A percentile compares a stretch with the other conserved stretches of the same genome.
phyloP scores from a whole-genome alignment of 2,888 invertebrate genomes.

The Calephelis perditalis region DNA sequence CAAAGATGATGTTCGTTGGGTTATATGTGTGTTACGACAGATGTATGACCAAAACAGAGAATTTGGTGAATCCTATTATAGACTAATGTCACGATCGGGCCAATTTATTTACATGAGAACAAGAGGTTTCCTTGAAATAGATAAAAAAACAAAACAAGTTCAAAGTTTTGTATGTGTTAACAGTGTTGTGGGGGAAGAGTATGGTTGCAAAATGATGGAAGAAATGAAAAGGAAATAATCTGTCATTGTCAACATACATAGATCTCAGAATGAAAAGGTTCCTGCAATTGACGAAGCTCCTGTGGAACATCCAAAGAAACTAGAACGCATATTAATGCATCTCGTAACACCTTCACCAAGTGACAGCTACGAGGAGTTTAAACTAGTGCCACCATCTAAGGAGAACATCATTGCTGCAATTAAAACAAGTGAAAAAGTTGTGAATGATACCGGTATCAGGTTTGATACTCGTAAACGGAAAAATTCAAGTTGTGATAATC shows the following conservation, averaged over 20 bases:
- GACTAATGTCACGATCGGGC: conserved; percentile 89
- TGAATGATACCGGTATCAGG: conserved; percentile 61
- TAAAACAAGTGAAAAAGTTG: conserved; percentile 66
- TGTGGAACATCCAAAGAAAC: conserved; percentile 83
- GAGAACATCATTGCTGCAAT: conserved; percentile 70
- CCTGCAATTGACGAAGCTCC: conserved; percentile 54
- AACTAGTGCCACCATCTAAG: conserved; percentile 63
- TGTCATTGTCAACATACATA: conserved; percentile 79
- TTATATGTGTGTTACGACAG: conserved; percentile 90
- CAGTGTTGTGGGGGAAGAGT: conserved; percentile 85
- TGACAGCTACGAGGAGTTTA: conserved; percentile 56
- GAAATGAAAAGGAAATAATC: conserved; percentile 90
- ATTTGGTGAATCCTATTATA: conserved; percentile 91
- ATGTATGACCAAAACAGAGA: conserved; percentile 93
- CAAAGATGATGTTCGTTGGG: conserved; percentile 92
- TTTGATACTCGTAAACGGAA: conserved; percentile 66
- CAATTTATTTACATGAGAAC: conserved; percentile 91
- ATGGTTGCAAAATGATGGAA: conserved; percentile 83
- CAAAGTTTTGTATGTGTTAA: conserved; percentile 93
- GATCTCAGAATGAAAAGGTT: conserved; percentile 45
- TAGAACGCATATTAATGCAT: conserved; percentile 85
- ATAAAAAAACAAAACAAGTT: conserved; percentile 85
- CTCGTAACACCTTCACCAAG: conserved; percentile 66
- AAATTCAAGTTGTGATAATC: conserved; percentile 47
- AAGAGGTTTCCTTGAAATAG: conserved; percentile 90